Evolutionary conservation across 53 echinoderm and acorn worm genomes (phyloP).

Genomic region (Holothuria leucospilota): DNA sequence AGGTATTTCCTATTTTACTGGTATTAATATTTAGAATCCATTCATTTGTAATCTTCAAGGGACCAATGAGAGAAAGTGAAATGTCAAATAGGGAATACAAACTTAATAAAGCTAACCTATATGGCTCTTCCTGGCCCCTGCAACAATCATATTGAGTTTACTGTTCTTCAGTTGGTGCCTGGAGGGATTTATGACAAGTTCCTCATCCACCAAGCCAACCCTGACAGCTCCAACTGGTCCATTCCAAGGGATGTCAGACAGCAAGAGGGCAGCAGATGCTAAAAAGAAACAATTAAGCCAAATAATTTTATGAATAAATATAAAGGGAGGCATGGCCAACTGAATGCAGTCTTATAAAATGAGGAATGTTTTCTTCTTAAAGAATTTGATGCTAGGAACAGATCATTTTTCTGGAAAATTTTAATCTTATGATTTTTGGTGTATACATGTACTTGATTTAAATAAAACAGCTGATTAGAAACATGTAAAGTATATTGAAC

Average conservation of each 20-base stretch:
- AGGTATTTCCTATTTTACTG: too few relatives aligned
- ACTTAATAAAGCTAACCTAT: conserved; percentile 11
- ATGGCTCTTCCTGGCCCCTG: conserved; percentile 61
- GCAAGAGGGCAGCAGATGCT: conserved; percentile 92
- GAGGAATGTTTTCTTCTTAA: neutral
- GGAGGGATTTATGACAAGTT: conserved; percentile 95
- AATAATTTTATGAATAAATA: neutral
- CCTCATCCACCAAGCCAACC: conserved; percentile 90
- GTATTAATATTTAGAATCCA: too few relatives aligned
- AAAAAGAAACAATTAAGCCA: neutral
- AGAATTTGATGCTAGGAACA: too few relatives aligned
- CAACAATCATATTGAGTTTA: conserved; percentile 86
- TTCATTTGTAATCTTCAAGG: too few relatives aligned
- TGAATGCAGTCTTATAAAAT: neutral
- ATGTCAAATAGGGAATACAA: too few relatives aligned
- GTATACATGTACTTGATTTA: too few relatives aligned
- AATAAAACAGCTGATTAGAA: too few relatives aligned
- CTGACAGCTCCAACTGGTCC: conserved; percentile 96
- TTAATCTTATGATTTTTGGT: too few relatives aligned
- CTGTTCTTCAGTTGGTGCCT: conserved; percentile 83
- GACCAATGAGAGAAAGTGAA: too few relatives aligned
- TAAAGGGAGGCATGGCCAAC: neutral
- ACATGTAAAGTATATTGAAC: too few relatives aligned
- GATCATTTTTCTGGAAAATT: too few relatives aligned
- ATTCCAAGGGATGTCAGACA: conserved; percentile 98